Conservation (phyloP, 37 sponge, comb jelly and placozoan genomes). For the Cliona cf. orientalis region DNA sequence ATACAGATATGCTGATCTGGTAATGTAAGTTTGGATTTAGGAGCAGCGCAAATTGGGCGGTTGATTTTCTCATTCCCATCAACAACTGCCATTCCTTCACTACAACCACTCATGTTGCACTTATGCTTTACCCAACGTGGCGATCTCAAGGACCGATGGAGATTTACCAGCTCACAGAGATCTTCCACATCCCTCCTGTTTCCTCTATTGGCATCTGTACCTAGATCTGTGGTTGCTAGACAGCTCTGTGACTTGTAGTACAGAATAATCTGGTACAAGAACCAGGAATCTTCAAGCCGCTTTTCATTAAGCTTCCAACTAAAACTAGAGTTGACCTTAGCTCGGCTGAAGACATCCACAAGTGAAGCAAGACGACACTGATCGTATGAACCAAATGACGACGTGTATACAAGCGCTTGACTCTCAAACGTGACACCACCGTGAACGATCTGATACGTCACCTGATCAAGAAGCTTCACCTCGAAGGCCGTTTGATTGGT, state of each 20-base stretch:
- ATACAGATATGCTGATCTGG: background rate
- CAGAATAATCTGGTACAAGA: too few species aligned
- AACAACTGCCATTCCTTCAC: background rate
- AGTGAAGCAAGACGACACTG: background rate
- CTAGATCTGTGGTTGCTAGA: background rate
- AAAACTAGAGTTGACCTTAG: background rate
- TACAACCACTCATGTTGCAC: too few species aligned
- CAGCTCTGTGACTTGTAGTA: background rate
- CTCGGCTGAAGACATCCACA: background rate
- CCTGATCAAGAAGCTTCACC: background rate
- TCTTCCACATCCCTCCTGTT: background rate
- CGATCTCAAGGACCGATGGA: background rate
- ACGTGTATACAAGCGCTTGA: background rate
- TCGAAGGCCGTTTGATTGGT: background rate
- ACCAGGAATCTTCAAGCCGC: too few species aligned
- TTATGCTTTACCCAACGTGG: too few species aligned
- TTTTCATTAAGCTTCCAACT: background rate
- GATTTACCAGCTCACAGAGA: background rate
- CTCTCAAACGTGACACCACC: conserved; percentile 2
- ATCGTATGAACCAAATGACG: background rate
- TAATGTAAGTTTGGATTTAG: background rate
- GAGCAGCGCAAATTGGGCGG: background rate
- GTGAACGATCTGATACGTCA: background rate
- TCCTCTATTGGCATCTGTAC: background rate
- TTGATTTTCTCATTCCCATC: background rate